Base-by-base conservation (phyloP, 1,140 invertebrate genomes). In the Penaeus indicus region DNA sequence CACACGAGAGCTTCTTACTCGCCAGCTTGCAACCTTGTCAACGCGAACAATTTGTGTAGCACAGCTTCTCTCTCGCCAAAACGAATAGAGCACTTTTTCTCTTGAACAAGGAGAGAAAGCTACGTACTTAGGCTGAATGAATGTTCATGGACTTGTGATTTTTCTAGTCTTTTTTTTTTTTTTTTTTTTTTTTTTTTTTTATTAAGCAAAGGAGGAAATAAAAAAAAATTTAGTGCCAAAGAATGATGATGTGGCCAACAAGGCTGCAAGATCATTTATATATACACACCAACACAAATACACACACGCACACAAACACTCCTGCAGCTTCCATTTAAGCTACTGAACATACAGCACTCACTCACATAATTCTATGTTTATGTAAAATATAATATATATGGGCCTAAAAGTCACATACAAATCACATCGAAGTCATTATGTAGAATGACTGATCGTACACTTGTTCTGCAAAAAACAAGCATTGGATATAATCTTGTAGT, bases 1-100 rank as follows among this genome's bases (percentile, higher is more conserved):
- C 87, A 88, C 81, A 88, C 87, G 75, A 72, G 81, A 84, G 80
- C 72, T 78, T 22, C 78, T 79, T 83, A 78, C 85, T 87, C 77
- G 60, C 87, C 78, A 80, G 67, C 85, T 87, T 83, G 60, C 87
- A 88, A 80, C 87, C 72, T 84, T 84, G 87, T 38, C 62, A 27
- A 77, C 22, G 67, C 81, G 13, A 82, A 63, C 82, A 80, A 82
- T 90, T 86, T 85, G 85, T 89, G 89, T 85, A 91, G 69, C 32
- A 64, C 19, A 83, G 61, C 18, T 19, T 32, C n/a, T 25, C 32
- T 82, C 42, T 83, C 38, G 22, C 25, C 80, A 62, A 62, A 62
- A 62, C 80, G 38, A 42, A 42, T 83, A 32, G 27, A 62, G 32
- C 27, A 54, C 47, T 80, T 18, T 62, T n/a, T 60, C 25, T 42